Evolutionary conservation across 1,140 invertebrate species (phyloP).

Genomic region (Amyelois transitella): DNA sequence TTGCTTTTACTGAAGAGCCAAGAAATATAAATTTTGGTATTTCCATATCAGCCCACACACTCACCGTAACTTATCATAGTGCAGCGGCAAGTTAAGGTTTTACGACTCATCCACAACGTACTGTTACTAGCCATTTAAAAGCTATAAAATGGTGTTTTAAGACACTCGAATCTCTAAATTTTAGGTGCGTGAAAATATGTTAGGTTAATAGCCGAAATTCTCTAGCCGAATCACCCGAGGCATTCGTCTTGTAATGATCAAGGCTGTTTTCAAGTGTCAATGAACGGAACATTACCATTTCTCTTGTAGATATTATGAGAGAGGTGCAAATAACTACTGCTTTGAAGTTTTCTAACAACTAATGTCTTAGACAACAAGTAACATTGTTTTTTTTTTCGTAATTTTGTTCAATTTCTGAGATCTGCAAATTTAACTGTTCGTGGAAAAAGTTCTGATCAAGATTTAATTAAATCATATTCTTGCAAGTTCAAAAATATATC

Average conservation of each 20-base stretch:
- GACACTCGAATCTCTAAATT: constrained; percentile 33
- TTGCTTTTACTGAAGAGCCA: not conserved
- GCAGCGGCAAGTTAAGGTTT: constrained; percentile 26
- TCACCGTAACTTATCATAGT: constrained; percentile 10
- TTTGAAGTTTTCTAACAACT: too few relatives aligned
- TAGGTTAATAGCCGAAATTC: constrained; percentile 41
- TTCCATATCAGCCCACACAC: constrained; percentile 22
- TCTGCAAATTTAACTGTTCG: too few relatives aligned
- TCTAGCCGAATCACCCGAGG: not conserved
- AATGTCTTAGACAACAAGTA: too few relatives aligned
- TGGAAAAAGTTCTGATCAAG: too few relatives aligned
- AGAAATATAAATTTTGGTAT: not conserved
- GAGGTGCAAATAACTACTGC: too few relatives aligned
- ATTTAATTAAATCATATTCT: too few relatives aligned
- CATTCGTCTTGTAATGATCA: not conserved
- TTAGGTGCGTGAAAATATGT: constrained; percentile 50
- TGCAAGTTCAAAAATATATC: too few relatives aligned
- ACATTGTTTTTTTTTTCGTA: too few relatives aligned
- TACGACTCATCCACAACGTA: constrained; percentile 38
- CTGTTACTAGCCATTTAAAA: constrained; percentile 56
- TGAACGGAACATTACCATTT: not conserved
- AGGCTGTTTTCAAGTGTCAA: not conserved
- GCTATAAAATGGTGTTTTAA: constrained; percentile 54
- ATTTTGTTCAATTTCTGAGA: too few relatives aligned
- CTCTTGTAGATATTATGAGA: not conserved